These are phyloP conservation scores for Petrocephalus zakoni DNA, from an alignment of 2,113 vertebrate genomes.

Conservation along the genomic window DNA sequence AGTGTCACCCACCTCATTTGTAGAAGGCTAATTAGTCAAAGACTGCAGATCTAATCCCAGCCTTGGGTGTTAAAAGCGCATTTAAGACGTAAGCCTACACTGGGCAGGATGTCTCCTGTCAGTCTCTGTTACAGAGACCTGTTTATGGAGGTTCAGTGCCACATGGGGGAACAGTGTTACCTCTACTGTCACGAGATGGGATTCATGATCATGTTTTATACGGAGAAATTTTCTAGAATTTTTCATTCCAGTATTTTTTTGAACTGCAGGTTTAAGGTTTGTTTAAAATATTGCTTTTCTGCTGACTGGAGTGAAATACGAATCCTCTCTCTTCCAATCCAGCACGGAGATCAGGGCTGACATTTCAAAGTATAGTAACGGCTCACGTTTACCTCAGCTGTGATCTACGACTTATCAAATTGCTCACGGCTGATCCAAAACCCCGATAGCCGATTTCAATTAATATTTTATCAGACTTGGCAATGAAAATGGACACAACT, in stretches of 20 bases:
- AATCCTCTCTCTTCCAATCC: neutral
- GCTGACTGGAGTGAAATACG: neutral
- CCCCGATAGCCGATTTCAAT: neutral
- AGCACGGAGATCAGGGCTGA: neutral
- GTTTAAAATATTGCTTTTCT: conserved; percentile 4
- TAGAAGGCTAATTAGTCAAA: neutral
- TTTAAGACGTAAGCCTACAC: neutral
- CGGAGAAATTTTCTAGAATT: neutral
- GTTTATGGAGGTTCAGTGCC: neutral
- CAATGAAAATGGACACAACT: neutral
- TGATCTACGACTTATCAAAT: neutral
- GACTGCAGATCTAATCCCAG: neutral
- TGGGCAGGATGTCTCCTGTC: neutral
- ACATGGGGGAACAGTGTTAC: neutral
- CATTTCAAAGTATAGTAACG: conserved; percentile 6
- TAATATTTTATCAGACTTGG: conserved; percentile 4
- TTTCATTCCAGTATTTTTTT: neutral
- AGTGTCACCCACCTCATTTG: neutral
- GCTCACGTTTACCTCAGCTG: neutral
- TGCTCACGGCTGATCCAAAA: neutral
- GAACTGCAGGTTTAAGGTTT: neutral
- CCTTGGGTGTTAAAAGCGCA: neutral
- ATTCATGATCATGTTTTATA: neutral
- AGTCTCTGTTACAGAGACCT: neutral
- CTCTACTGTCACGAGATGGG: neutral